phyloP scores from a whole-genome alignment of 1,140 invertebrate genomes.

The Asobara japonica region DNA sequence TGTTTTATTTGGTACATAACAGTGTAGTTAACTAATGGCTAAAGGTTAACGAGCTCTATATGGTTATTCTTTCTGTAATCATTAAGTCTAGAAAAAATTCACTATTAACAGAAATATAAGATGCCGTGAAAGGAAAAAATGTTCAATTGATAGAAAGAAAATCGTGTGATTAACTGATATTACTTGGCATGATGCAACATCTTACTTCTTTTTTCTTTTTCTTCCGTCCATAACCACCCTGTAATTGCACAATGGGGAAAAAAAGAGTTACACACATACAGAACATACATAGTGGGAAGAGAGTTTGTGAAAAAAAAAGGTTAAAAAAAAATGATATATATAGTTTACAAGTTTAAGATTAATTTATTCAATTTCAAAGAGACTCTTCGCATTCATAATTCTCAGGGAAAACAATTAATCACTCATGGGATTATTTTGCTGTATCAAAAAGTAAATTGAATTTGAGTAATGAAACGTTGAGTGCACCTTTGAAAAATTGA shows the following conservation, averaged over 20 bases:
- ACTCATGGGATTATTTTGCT: neutral
- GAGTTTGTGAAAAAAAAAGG: constrained; percentile 31
- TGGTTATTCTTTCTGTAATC: neutral
- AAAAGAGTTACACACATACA: constrained; percentile 67
- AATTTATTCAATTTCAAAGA: too few species aligned
- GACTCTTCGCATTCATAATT: too few species aligned
- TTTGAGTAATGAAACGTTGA: neutral
- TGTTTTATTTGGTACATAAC: neutral
- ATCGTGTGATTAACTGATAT: constrained; percentile 42
- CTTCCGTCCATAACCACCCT: constrained; percentile 90
- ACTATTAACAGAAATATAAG: neutral
- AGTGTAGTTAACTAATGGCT: neutral
- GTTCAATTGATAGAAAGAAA: constrained; percentile 18
- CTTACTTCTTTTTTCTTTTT: constrained; percentile 97
- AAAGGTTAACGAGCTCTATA: constrained; percentile 4
- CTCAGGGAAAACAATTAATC: too few species aligned
- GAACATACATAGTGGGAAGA: constrained; percentile 59
- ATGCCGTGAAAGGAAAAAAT: constrained; percentile 3
- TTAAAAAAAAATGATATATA: constrained; percentile 27
- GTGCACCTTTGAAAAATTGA: constrained; percentile 45
- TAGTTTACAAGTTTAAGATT: too few species aligned
- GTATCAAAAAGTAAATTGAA: neutral
- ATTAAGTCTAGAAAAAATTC: neutral
- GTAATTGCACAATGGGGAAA: constrained; percentile 73
- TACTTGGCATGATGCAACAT: constrained; percentile 68